These are phyloP conservation scores for Thunnus thynnus DNA, from an alignment of 2,113 vertebrate species.

Conservation along the genomic window DNA sequence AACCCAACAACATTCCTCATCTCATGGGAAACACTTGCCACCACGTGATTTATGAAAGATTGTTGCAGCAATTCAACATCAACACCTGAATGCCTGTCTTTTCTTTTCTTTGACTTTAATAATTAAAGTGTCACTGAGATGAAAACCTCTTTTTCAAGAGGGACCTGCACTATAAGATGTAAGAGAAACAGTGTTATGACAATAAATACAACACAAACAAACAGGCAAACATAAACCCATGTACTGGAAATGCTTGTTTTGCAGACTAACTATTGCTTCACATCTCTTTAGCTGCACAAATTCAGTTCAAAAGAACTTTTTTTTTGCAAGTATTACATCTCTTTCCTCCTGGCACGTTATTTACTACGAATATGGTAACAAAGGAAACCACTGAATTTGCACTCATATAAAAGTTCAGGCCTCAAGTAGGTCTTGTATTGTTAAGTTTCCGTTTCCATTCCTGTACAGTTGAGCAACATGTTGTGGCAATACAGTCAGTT, in stretches of 20 bases:
- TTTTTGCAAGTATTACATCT: too few relatives aligned
- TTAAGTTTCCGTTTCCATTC: neutral
- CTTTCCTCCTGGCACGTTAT: too few relatives aligned
- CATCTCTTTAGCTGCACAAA: too few relatives aligned
- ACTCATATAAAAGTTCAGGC: neutral
- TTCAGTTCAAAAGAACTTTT: too few relatives aligned
- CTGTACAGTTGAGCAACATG: neutral
- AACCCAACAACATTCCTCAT: conserved; percentile 60
- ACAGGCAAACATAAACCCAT: too few relatives aligned
- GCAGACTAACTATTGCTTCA: too few relatives aligned
- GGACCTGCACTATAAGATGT: too few relatives aligned
- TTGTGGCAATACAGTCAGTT: neutral
- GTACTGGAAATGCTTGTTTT: too few relatives aligned
- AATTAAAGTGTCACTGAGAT: neutral
- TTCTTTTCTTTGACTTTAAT: neutral
- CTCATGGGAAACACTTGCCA: neutral
- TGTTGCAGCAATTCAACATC: neutral
- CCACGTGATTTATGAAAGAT: neutral
- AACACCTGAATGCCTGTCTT: neutral
- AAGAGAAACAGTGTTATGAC: too few relatives aligned
- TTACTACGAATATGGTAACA: too few relatives aligned
- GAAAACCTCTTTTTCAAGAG: neutral
- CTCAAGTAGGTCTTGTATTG: neutral
- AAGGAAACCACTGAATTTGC: neutral
- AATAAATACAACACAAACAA: too few relatives aligned